Percentiles rank a stretch among this genome's conserved stretches.
Conservation (phyloP, 1,140 invertebrate genomes). For the Bombus turneri region DNA sequence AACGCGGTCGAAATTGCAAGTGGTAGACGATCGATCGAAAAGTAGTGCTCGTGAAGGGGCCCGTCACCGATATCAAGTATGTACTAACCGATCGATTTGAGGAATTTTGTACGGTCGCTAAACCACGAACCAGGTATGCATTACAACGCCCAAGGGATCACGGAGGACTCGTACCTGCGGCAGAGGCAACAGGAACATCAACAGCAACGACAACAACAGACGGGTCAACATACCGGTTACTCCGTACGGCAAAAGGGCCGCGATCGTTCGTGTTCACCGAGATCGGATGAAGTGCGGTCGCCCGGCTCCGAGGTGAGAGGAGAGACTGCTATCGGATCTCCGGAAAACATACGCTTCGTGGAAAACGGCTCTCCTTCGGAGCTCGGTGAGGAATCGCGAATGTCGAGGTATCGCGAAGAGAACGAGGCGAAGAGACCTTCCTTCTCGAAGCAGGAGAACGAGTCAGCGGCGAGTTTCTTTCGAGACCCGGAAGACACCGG, state of each 20-base stretch:
- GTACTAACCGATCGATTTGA: constrained; percentile 33
- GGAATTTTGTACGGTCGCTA: not conserved
- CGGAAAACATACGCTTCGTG: constrained; percentile 46
- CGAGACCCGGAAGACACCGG: constrained; percentile 45
- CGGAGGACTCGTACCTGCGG: constrained; percentile 71
- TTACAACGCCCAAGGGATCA: constrained; percentile 74
- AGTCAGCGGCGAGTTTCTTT: constrained; percentile 37
- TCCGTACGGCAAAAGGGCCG: constrained; percentile 68
- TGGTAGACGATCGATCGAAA: too few species aligned
- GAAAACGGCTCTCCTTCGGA: constrained; percentile 54
- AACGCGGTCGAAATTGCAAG: not conserved
- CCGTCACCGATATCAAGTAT: not conserved
- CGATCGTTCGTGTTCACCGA: constrained; percentile 66
- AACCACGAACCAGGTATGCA: constrained; percentile 74
- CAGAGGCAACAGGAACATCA: constrained; percentile 17
- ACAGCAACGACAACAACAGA: constrained; percentile 23
- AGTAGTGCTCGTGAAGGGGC: too few species aligned
- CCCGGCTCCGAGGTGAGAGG: constrained; percentile 44
- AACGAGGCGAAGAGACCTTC: constrained; percentile 43
- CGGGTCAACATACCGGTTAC: constrained; percentile 59
- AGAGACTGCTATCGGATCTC: constrained; percentile 8
- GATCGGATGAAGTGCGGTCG: constrained; percentile 67
- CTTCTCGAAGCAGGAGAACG: constrained; percentile 49
- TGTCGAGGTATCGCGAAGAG: constrained; percentile 61
- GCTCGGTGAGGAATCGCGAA: constrained; percentile 53